Base-by-base conservation (phyloP, 2,888 invertebrate genomes). In the Melanargia galathea region DNA sequence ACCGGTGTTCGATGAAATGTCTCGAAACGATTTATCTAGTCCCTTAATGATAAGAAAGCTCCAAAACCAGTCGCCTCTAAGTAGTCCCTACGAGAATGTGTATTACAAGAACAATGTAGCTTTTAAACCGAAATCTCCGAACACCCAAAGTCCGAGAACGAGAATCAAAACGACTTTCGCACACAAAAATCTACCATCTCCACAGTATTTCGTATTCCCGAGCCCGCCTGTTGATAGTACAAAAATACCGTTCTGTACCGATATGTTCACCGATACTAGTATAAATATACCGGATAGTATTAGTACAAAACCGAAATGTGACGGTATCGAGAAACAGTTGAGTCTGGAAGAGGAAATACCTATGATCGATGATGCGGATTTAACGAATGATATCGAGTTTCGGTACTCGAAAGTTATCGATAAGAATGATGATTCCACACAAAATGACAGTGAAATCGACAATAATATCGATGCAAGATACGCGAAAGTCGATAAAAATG, bases 11-110 rank as follows among this genome's bases (percentile, higher is more conserved):
- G 88, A 89, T 3, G 83, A 87, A 0, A 74, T 77, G 2, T 73
- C 80, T 0, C 75, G 74, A 64, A 82, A 82, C 33, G 84, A 87
- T 62, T 70, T 90, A 49, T 86, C 90, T 77, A 92, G 90, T 81
- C 90, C 89, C 0, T 78, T 86, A 43, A 80, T 90, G 80, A 84
- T 90, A 69, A 84, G 88, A 59, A 90, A 86, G 72, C 68, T 79
- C 66, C 70, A 73, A 51, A 78, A 81, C 73, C 83, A 84, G 73
- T 83, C 67, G 0, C 86, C 87, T 0, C 74, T 83, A 61, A 80
- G 82, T 3, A 93, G 92, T 71, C 92, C 93, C 0, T 95, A 94
- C 72, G 95, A 95, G 79, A 95, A 94, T 76, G 91, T 94, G 1
- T 86, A 90, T 55, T 81, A 86, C 56, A 84, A 92, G 69, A 86